These are phyloP conservation scores for Coregonus suidteri DNA, from an alignment of 2,797 vertebrate genomes.

Conservation along the genomic window DNA sequence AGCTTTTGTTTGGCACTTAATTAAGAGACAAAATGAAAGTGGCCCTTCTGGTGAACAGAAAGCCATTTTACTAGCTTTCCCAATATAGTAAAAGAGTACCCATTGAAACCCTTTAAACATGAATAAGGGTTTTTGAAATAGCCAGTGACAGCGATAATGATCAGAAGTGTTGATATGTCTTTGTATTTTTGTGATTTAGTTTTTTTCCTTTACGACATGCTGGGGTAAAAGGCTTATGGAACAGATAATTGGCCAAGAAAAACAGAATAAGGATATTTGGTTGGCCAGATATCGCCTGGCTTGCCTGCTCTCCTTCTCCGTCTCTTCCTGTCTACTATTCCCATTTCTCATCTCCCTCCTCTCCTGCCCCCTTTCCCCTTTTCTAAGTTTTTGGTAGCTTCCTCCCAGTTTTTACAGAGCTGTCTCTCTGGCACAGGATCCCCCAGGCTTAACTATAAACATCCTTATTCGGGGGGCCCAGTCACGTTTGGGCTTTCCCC, in stretches of 20 bases:
- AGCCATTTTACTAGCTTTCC: neutral
- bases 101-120: neutral
- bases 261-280: slow-evolving; percentile 52
- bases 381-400: neutral
- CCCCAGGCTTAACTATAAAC: slow-evolving; percentile 66
- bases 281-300: slow-evolving; percentile 40
- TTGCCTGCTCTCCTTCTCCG: slow-evolving; percentile 39
- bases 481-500: slow-evolving; percentile 50
- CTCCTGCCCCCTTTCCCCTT: slow-evolving; percentile 30
- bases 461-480: slow-evolving; percentile 72
- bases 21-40: neutral
- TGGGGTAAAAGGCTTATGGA: neutral
- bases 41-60: neutral
- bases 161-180: neutral
- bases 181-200: slow-evolving; percentile 3
- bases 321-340: neutral
- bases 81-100: neutral
- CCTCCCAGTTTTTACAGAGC: neutral
- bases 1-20: neutral
- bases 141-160: neutral
- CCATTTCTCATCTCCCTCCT: slow-evolving; percentile 10
- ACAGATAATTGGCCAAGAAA: neutral
- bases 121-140: neutral
- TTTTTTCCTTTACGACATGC: neutral
- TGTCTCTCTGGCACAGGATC: slow-evolving; percentile 5